phyloP scores from a whole-genome alignment of 1,140 invertebrate species.

The Matsumurasca onukii region DNA sequence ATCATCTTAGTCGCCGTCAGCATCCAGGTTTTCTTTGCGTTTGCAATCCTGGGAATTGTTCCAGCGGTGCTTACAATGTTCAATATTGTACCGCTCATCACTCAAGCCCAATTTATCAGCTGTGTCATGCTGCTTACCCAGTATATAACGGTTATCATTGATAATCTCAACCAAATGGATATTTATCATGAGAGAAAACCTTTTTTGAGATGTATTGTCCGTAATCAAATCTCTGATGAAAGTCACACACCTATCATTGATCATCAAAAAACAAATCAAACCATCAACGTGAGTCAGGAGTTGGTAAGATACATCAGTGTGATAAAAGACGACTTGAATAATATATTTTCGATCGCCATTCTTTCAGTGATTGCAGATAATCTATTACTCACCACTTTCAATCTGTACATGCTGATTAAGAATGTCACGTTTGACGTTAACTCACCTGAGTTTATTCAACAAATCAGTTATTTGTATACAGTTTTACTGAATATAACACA shows the following conservation, averaged over 20 bases:
- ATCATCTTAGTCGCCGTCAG: neutral
- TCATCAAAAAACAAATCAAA: neutral
- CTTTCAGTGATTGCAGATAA: neutral
- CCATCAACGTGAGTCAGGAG: neutral
- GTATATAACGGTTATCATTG: neutral
- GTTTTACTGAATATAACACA: conserved; percentile 12
- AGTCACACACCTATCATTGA: too few relatives aligned
- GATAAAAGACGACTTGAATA: conserved; percentile 6
- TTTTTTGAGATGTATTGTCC: too few relatives aligned
- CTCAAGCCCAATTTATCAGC: conserved; percentile 2
- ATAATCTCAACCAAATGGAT: neutral
- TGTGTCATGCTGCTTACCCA: conserved; percentile 1
- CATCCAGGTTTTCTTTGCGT: neutral
- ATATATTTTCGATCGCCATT: neutral
- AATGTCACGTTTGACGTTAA: neutral
- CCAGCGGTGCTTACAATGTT: neutral
- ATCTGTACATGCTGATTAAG: conserved; percentile 11
- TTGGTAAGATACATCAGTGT: neutral
- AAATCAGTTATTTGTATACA: conserved; percentile 9
- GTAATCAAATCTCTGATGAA: neutral
- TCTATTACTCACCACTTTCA: conserved; percentile 4
- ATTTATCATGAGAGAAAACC: neutral
- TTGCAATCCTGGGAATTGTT: neutral
- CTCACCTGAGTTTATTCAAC: neutral
- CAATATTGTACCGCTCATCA: neutral